Conservation (phyloP, 1,140 invertebrate species). For the Eubasilissa regina region DNA sequence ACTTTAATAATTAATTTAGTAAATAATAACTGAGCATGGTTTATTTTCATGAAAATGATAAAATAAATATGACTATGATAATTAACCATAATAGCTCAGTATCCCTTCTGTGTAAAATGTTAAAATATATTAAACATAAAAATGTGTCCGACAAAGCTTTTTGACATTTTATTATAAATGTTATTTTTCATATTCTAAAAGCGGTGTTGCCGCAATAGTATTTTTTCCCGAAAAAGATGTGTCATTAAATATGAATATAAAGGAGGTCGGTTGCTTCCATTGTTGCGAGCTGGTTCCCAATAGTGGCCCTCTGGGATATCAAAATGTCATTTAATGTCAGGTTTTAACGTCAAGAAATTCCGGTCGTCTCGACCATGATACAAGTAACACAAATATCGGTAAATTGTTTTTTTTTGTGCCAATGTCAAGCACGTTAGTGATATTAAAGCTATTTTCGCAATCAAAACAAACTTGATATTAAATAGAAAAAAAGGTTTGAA, state of each 20-base stretch:
- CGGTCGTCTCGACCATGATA: constrained; percentile 22
- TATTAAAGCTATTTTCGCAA: not conserved
- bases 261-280: constrained; percentile 39
- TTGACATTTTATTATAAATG: constrained; percentile 21
- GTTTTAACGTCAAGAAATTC: constrained; percentile 37
- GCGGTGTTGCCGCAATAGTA: constrained; percentile 26
- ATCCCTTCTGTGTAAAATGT: too few species aligned
- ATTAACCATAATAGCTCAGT: too few species aligned
- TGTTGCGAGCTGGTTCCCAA: constrained; percentile 45
- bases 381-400: constrained; percentile 21
- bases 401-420: not conserved
- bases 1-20: too few species aligned
- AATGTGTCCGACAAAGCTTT: not conserved
- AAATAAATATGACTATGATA: too few species aligned
- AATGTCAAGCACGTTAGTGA: not conserved
- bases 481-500: too few species aligned
- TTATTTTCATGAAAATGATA: too few species aligned
- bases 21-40: too few species aligned
- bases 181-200: constrained; percentile 35
- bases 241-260: constrained; percentile 47
- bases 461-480: too few species aligned
- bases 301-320: constrained; percentile 47
- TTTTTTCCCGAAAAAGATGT: constrained; percentile 37
- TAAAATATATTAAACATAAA: not conserved
- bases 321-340: constrained; percentile 56